These are phyloP conservation scores for Macrosoma leucophasiata DNA, from an alignment of 2,888 invertebrate genomes.

Conservation along the genomic window DNA sequence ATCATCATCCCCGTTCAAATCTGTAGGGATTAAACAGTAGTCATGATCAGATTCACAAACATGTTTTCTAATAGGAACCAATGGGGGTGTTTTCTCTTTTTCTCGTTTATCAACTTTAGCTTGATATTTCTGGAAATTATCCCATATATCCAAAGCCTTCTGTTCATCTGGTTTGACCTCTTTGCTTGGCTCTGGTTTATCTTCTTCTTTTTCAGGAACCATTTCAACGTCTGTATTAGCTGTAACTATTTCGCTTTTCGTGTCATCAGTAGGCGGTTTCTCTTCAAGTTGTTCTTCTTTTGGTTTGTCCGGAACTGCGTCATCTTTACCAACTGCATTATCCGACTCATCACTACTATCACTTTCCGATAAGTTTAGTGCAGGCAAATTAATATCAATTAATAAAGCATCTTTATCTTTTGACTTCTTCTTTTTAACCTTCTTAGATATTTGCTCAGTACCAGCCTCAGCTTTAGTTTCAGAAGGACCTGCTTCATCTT, in stretches of 20 bases:
- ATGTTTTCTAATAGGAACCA: slow-evolving; percentile 70
- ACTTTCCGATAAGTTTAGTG: slow-evolving; percentile 88
- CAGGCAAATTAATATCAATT: slow-evolving; percentile 80
- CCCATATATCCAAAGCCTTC: slow-evolving; percentile 83
- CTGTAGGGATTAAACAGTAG: slow-evolving; percentile 78
- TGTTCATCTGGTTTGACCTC: slow-evolving; percentile 75
- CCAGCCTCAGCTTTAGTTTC: slow-evolving; percentile 46
- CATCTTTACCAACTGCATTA: slow-evolving; percentile 39
- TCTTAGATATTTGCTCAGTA: slow-evolving; percentile 52
- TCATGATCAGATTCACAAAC: slow-evolving; percentile 84
- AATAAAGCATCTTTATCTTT: slow-evolving; percentile 67
- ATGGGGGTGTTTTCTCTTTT: slow-evolving; percentile 61
- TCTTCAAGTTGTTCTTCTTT: slow-evolving; percentile 34
- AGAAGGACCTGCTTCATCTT: slow-evolving; percentile 48
- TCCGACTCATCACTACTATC: slow-evolving; percentile 84
- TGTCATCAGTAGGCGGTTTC: slow-evolving; percentile 26
- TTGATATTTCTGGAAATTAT: slow-evolving; percentile 84
- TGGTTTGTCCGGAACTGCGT: slow-evolving; percentile 31
- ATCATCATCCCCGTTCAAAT: slow-evolving; percentile 65
- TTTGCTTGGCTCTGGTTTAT: slow-evolving; percentile 36
- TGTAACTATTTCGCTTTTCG: slow-evolving; percentile 25
- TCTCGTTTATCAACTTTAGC: slow-evolving; percentile 80
- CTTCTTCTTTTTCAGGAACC: slow-evolving; percentile 32
- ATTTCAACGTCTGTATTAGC: slow-evolving; percentile 20
- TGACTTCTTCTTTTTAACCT: slow-evolving; percentile 61